Evolutionary conservation across 2,797 vertebrate genomes (phyloP).

Genomic region (Tangara arthus): DNA sequence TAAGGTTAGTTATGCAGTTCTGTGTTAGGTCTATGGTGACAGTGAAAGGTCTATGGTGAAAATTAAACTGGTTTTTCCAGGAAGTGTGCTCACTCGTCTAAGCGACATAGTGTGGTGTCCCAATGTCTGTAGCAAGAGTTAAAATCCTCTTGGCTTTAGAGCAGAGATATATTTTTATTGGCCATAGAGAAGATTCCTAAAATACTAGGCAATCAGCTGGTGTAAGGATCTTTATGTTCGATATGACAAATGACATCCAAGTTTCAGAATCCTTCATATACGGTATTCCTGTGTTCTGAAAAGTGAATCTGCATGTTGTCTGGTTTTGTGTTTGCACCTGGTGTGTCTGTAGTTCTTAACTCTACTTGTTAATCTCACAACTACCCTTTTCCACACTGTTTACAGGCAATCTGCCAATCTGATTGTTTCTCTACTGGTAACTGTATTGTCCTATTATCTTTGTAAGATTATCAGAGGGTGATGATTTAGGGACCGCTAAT

Average conservation of each 20-base stretch:
- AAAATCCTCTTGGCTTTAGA: slow-evolving; percentile 2
- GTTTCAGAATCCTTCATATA: background rate
- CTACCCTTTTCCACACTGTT: background rate
- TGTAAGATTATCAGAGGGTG: background rate
- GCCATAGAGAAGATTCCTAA: background rate
- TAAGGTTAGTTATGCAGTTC: background rate
- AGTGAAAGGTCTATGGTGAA: background rate
- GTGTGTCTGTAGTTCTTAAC: background rate
- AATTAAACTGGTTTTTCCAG: background rate
- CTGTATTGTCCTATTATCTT: background rate
- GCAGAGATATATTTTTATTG: background rate
- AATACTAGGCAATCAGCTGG: background rate
- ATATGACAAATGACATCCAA: background rate
- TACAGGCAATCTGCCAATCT: background rate
- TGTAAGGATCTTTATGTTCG: background rate
- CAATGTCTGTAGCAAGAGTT: background rate
- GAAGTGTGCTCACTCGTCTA: background rate
- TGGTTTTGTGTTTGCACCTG: background rate
- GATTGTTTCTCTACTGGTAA: background rate
- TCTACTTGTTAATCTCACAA: background rate
- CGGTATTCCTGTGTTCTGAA: background rate
- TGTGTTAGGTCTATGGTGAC: background rate
- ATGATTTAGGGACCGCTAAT: background rate
- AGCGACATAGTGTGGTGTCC: background rate
- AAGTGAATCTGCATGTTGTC: background rate